These are phyloP conservation scores for Scaptomyza cyrtandrae DNA, from an alignment of 2,888 invertebrate genomes.

Conservation along the genomic window DNA sequence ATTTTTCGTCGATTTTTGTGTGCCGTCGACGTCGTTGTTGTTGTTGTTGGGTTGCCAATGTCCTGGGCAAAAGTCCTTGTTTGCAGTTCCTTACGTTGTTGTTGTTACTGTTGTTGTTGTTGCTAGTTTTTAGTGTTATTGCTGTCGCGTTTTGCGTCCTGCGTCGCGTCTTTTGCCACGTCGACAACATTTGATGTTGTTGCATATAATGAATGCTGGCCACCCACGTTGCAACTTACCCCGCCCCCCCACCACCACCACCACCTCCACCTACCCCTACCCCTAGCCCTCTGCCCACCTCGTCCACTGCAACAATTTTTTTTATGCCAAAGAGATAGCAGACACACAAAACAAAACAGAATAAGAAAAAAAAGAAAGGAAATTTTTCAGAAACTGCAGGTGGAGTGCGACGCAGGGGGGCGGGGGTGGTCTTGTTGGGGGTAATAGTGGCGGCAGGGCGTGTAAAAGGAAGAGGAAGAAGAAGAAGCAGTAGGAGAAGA, in stretches of 20 bases:
- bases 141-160: conserved; percentile 68
- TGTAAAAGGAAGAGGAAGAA: background rate
- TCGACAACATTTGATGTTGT: conserved; percentile 78
- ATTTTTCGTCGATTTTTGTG: conserved; percentile 63
- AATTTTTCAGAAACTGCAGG: conserved; percentile 13
- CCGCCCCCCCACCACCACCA: too few species aligned
- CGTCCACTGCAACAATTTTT: conserved; percentile 65
- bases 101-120: conserved; percentile 39
- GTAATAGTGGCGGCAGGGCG: background rate
- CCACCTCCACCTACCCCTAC: too few species aligned
- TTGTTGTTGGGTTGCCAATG: conserved; percentile 33
- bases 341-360: conserved; percentile 36
- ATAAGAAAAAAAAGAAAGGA: conserved; percentile 15
- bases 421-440: too few species aligned
- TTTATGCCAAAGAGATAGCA: conserved; percentile 68
- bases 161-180: conserved; percentile 74
- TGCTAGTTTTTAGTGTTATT: conserved; percentile 75
- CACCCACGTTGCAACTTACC: conserved; percentile 37
- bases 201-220: conserved; percentile 75
- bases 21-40: conserved; percentile 47
- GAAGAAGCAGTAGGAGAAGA: conserved; percentile 12
- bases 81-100: background rate
- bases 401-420: too few species aligned
- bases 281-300: background rate
- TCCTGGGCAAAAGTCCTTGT: conserved; percentile 51